phyloP scores from a whole-genome alignment of 1,140 invertebrate genomes.

The Phortica variegata region DNA sequence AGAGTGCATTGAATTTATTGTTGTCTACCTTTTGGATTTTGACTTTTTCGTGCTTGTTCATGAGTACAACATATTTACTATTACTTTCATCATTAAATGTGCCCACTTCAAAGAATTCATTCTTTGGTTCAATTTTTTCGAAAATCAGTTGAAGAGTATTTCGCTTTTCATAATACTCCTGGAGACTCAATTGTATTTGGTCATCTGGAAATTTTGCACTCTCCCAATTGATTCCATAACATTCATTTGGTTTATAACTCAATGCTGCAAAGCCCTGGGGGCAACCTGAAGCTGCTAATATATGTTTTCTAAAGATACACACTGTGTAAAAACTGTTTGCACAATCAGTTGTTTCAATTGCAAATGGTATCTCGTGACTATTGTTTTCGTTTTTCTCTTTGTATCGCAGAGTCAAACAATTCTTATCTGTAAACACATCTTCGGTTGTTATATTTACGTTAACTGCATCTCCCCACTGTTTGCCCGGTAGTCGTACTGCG shows the following conservation, averaged over 20 bases:
- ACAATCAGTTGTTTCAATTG: conserved; percentile 19
- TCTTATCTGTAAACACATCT: conserved; percentile 17
- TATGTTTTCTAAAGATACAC: conserved; percentile 32
- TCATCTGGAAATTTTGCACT: not conserved
- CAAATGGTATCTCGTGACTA: not conserved
- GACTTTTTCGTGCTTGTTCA: conserved; percentile 16
- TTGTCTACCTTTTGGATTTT: not conserved
- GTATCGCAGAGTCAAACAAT: conserved; percentile 23
- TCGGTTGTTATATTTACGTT: conserved; percentile 6
- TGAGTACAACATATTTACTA: conserved; percentile 13
- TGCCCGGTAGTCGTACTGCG: conserved; percentile 37
- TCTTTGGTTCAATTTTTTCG: not conserved
- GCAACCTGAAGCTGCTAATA: conserved; percentile 33
- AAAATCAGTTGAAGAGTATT: conserved; percentile 14
- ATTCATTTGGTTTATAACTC: conserved; percentile 28
- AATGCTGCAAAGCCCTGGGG: conserved; percentile 29
- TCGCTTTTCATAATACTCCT: conserved; percentile 26
- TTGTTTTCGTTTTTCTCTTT: not conserved
- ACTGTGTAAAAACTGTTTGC: conserved; percentile 20
- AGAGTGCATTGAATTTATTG: not conserved
- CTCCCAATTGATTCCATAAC: conserved; percentile 24
- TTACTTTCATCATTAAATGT: conserved; percentile 2
- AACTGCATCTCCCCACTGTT: conserved; percentile 30
- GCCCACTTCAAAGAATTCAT: conserved; percentile 15
- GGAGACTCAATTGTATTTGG: not conserved